These are phyloP conservation scores for Andrena dorsata DNA, from an alignment of 2,888 invertebrate species.

Conservation along the genomic window DNA sequence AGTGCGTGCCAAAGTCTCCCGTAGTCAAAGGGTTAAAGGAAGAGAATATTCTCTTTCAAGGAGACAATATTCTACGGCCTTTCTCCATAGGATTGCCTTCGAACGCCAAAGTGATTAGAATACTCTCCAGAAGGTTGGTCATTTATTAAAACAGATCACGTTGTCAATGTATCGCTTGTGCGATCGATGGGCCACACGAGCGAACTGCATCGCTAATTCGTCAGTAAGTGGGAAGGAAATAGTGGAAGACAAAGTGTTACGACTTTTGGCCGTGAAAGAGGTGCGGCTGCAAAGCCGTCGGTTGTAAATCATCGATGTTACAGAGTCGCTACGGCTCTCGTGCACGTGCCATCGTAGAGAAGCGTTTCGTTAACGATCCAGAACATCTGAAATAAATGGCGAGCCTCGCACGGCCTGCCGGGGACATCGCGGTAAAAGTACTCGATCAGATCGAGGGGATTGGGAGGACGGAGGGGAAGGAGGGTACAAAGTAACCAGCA, in stretches of 20 bases:
- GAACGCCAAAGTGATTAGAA: background rate
- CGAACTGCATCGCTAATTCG: background rate
- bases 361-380: slow-evolving; percentile 65
- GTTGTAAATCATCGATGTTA: slow-evolving; percentile 62
- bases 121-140: background rate
- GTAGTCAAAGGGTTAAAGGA: too few relatives aligned
- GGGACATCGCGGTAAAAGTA: slow-evolving; percentile 49
- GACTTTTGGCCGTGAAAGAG: slow-evolving; percentile 27
- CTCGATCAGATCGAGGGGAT: slow-evolving; percentile 33
- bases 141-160: background rate
- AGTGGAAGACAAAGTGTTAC: slow-evolving; percentile 9
- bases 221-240: slow-evolving; percentile 18
- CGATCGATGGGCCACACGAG: background rate
- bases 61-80: too few relatives aligned
- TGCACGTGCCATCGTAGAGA: slow-evolving; percentile 36
- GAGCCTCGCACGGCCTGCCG: slow-evolving; percentile 32
- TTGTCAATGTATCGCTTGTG: background rate
- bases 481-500: slow-evolving; percentile 83
- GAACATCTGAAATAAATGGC: slow-evolving; percentile 72
- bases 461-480: slow-evolving; percentile 37
- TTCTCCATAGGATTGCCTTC: background rate
- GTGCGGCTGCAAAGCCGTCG: slow-evolving; percentile 40
- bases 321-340: slow-evolving; percentile 61
- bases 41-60: too few relatives aligned
- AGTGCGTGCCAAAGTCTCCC: too few relatives aligned